Base-by-base conservation (phyloP, 1,140 invertebrate genomes). In the Cotesia typhae region DNA sequence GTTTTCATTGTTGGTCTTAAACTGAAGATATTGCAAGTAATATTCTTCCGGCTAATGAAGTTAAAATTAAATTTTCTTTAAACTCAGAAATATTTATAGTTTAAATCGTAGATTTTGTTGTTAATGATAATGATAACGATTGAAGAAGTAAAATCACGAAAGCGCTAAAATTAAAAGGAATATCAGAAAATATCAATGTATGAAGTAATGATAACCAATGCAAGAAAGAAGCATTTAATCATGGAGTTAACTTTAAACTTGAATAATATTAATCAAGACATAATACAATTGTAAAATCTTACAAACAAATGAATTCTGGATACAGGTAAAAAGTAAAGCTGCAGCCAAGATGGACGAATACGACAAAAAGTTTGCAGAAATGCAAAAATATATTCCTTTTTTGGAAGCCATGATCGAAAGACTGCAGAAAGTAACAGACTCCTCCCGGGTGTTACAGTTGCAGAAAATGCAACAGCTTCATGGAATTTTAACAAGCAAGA, bases 321-420 rank as follows among this genome's bases (percentile, higher is more conserved):
- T 37, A 12, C 77, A 82, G 80, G 75, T 80, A 72, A 67, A 52
- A 28, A 35, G n/a, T 66, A 57, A 76, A 67, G 28, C 57, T 65
- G 64, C 65, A 41, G 70, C 35, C 74, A 79, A 74, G 59, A 83
- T 83, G 82, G 85, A 86, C 61, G 87, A 88, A 51, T 91, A 91
- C 83, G 87, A 89, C 61, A 85, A 80, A 38, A 91, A 91, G 78
- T 88, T 92, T 74, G 86, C 88, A 70, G 89, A 90, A 76, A 90
- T 92, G 87, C 90, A 91, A 84, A 88, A 89, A 67, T 91, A 91
- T 80, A 89, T 91, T 78, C 91, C 91, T 28, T 91, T 91, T 79
- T 80, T 92, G 79, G 89, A 91, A 77, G 88, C 82, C 67, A 90
- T 92, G 88, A 91, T 92, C 71, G 85, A 85, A 68, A 88, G 88